Evolutionary conservation across 2,888 invertebrate genomes (phyloP).

Genomic region (Argyresthia goedartella): DNA sequence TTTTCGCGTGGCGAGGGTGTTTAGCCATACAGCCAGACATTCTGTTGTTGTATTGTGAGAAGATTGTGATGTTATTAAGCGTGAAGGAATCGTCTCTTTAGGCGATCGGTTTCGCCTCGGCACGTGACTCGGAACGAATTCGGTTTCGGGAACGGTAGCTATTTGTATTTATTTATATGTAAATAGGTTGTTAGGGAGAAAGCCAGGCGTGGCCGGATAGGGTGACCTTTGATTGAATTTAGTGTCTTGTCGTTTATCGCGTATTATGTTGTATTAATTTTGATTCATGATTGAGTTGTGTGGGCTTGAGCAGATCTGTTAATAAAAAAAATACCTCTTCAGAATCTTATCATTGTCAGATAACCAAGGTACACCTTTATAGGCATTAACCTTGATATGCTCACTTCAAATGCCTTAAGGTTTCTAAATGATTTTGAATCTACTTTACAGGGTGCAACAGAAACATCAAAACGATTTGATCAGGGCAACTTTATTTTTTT

Average conservation of each 20-base stretch:
- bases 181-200: conserved; percentile 58
- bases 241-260: conserved; percentile 44
- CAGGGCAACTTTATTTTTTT: too few relatives aligned
- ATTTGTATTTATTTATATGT: conserved; percentile 65
- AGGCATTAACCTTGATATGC: too few relatives aligned
- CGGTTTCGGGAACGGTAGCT: conserved; percentile 42
- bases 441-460: too few relatives aligned
- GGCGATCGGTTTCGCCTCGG: conserved; percentile 68
- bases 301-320: background rate
- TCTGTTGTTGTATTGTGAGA: conserved; percentile 60
- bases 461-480: too few relatives aligned
- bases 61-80: conserved; percentile 68
- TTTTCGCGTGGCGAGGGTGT: conserved; percentile 33
- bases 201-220: conserved; percentile 43
- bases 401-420: too few relatives aligned
- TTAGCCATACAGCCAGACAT: conserved; percentile 35
- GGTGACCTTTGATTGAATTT: conserved; percentile 61
- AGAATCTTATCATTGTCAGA: too few relatives aligned
- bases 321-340: too few relatives aligned
- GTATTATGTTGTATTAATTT: conserved; percentile 14
- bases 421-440: too few relatives aligned
- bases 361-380: too few relatives aligned
- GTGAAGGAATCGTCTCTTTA: conserved; percentile 64
- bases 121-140: conserved; percentile 74
- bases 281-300: background rate